Conservation (phyloP, 2,888 invertebrate genomes). For the Aethes cnicana region DNA sequence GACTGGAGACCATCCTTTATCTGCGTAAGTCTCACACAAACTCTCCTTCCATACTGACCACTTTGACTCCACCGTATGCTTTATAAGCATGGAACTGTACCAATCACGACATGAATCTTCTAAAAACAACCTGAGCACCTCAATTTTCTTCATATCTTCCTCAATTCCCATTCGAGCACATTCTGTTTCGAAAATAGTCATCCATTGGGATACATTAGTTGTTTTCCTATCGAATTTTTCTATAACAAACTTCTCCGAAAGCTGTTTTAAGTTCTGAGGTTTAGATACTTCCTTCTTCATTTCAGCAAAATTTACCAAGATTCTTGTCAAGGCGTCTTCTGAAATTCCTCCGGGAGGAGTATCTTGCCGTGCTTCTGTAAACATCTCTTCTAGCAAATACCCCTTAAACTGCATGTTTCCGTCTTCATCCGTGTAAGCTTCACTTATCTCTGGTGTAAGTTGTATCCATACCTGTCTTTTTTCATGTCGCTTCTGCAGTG, state of each 20-base stretch:
- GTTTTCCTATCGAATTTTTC: constrained; percentile 29
- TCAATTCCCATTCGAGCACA: constrained; percentile 26
- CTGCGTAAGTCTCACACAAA: constrained; percentile 38
- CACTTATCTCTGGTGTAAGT: constrained; percentile 5
- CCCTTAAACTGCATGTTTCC: constrained; percentile 17
- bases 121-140: constrained; percentile 25
- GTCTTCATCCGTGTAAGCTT: constrained; percentile 8
- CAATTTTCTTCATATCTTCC: constrained; percentile 13
- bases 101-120: constrained; percentile 31
- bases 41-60: constrained; percentile 37
- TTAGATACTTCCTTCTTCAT: neutral
- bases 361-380: neutral
- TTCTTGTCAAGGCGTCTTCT: constrained; percentile 1
- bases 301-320: constrained; percentile 10
- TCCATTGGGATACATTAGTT: constrained; percentile 18
- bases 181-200: constrained; percentile 26
- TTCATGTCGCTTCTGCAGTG: neutral
- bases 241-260: constrained; percentile 10
- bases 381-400: constrained; percentile 14
- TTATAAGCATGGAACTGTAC: constrained; percentile 33
- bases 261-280: neutral
- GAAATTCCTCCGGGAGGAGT: neutral
- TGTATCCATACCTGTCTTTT: constrained; percentile 22
- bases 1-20: constrained; percentile 39
- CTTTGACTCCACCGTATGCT: constrained; percentile 28